A percentile compares a stretch with the other conserved stretches of the same genome.
Conservation (phyloP, 2,113 vertebrate species). For the Barbus barbus region DNA sequence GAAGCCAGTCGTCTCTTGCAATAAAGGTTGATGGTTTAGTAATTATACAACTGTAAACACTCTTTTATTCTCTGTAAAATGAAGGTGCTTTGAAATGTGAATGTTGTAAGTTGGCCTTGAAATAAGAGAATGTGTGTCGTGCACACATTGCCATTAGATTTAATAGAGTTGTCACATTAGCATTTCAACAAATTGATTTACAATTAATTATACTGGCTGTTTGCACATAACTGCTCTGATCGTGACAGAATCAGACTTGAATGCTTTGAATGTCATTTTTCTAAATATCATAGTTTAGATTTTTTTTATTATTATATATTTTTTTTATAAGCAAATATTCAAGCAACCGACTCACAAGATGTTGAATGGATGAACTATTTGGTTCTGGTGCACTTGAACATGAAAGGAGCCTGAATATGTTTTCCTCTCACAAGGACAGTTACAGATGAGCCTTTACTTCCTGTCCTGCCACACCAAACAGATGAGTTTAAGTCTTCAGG, state of each 20-base stretch:
- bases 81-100: not conserved
- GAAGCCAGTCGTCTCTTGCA: not conserved
- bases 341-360: not conserved
- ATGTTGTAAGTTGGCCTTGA: not conserved
- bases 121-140: not conserved
- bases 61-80: not conserved
- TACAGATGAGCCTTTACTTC: not conserved
- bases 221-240: not conserved
- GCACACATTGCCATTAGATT: not conserved
- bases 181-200: not conserved
- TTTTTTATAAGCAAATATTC: not conserved
- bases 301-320: no score
- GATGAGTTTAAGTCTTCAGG: not conserved
- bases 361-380: not conserved
- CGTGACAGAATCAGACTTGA: not conserved
- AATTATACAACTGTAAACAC: constrained; percentile 17
- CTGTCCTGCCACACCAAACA: constrained; percentile 15
- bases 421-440: not conserved
- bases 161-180: not conserved
- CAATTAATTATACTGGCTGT: not conserved
- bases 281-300: not conserved
- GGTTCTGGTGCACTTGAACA: not conserved
- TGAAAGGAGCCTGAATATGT: not conserved
- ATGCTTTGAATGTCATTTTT: not conserved
- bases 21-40: not conserved